These are phyloP conservation scores for Archilochus colubris DNA, from an alignment of 2,113 vertebrate species.

Conservation along the genomic window DNA sequence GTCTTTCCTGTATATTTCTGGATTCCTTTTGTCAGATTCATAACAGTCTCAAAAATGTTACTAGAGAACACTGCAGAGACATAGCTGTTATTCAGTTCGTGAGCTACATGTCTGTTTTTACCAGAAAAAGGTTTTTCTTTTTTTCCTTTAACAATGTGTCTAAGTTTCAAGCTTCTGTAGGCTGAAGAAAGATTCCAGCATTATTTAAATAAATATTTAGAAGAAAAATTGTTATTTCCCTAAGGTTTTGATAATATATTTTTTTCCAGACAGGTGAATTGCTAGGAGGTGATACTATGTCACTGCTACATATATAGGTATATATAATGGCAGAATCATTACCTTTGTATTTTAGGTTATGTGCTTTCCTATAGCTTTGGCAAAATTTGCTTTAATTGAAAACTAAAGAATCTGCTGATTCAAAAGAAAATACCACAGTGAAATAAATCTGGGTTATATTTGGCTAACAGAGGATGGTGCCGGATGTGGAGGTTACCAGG, in stretches of 20 bases:
- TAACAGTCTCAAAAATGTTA: not conserved
- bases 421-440: not conserved
- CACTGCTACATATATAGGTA: not conserved
- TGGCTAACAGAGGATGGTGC: not conserved
- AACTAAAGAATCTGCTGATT: not conserved
- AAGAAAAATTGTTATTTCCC: not conserved
- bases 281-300: not conserved
- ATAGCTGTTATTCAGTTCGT: not conserved
- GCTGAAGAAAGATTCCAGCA: not conserved
- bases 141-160: not conserved
- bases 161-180: not conserved
- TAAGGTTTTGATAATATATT: not conserved
- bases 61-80: not conserved
- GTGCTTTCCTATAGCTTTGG: not conserved
- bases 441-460: conserved; percentile 47
- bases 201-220: not conserved
- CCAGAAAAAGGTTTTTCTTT: not conserved
- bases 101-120: not conserved
- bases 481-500: conserved; percentile 48
- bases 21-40: not conserved
- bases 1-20: not conserved
- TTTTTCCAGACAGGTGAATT: not conserved
- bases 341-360: not conserved
- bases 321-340: not conserved
- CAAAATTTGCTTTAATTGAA: not conserved